Percentiles rank a stretch among this genome's conserved stretches.
phyloP scores from a whole-genome alignment of 2,113 vertebrate genomes.

The Clarias gariepinus region DNA sequence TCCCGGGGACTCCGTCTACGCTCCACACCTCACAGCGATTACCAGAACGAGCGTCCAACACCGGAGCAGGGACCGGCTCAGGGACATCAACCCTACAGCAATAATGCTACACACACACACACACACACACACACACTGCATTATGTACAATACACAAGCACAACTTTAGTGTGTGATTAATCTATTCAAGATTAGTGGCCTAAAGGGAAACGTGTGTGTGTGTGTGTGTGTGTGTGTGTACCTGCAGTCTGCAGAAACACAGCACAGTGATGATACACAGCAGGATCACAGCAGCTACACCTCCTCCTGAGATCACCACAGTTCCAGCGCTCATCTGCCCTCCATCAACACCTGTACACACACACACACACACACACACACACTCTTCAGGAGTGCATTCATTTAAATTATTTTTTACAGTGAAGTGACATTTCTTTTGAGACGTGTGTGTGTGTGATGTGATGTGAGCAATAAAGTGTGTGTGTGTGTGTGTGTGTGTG shows the following conservation, averaged over 20 bases:
- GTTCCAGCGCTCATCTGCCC: slow-evolving; percentile 97
- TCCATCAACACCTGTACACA: slow-evolving; percentile 85
- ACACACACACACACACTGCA: background rate
- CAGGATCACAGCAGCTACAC: slow-evolving; percentile 93
- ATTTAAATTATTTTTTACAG: background rate
- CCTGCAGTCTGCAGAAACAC: slow-evolving; percentile 97
- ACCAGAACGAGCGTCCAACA: slow-evolving; percentile 70
- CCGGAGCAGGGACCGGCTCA: slow-evolving; percentile 74
- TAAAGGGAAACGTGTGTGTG: background rate
- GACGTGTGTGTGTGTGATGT: too few species aligned
- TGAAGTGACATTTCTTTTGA: background rate
- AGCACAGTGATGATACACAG: slow-evolving; percentile 94
- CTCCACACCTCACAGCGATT: slow-evolving; percentile 85
- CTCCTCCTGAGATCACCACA: slow-evolving; percentile 95
- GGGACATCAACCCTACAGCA: slow-evolving; percentile 92
- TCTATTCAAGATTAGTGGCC: background rate
- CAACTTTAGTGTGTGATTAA: background rate
- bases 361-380: background rate
- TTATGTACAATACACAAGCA: background rate
- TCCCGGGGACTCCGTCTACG: slow-evolving; percentile 75
- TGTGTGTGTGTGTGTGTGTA: slow-evolving; percentile 58
- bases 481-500: background rate
- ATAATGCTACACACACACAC: slow-evolving; percentile 79
- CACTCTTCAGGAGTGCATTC: background rate
- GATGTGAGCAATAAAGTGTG: too few species aligned